Base-by-base conservation (phyloP, 2,113 vertebrate genomes). In the Halichoerus grypus region DNA sequence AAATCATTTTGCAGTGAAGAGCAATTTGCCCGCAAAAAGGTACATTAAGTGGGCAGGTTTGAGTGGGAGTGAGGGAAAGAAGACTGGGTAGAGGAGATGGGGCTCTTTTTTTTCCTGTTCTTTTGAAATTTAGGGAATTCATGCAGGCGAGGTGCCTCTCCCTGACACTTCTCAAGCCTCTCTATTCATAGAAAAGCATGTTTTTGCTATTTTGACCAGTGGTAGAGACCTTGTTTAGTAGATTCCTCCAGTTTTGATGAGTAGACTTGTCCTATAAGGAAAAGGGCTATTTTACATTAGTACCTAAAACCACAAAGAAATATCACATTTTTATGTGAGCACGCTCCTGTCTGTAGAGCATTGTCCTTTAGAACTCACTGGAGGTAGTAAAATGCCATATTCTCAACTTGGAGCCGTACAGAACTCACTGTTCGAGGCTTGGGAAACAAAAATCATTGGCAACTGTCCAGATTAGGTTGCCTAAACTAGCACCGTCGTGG, bases 281-380 rank as follows among this genome's bases (percentile, higher is more conserved):
- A 92, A 90, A 77, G 26, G 49, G 39, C 79, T 91, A 55, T 96
- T 97, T 97, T 92, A 16, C 53, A 67, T 95, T 90, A 80, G 36
- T 67, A 51, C 87, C 61, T 86, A 28, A 91, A 88, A 80, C 42
- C 93, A 65, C 81, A 81, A 49, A 93, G 81, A 96, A 94, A 87
- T 76, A 49, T 2, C 59, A 49, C 51, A 13, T 72, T 88, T 96
- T 95, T 76, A 71, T 76, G 81, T 89, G 55, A 31, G 14, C 7
- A 0, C n/a, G 3, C 18, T 63, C 7, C 51, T 93, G 16, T 72
- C 51, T 88, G 4, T 31, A 72, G 31, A 77, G 28, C 57, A 24
- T 61, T 84, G 82, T 92, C 89, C 71, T 49, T 57, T 31, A 74
- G 46, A 69, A 67, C 36, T 96, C 79, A 39, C 49, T 36, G 33